Base-by-base conservation (phyloP, 2,113 vertebrate genomes). In the Passerina amoena region DNA sequence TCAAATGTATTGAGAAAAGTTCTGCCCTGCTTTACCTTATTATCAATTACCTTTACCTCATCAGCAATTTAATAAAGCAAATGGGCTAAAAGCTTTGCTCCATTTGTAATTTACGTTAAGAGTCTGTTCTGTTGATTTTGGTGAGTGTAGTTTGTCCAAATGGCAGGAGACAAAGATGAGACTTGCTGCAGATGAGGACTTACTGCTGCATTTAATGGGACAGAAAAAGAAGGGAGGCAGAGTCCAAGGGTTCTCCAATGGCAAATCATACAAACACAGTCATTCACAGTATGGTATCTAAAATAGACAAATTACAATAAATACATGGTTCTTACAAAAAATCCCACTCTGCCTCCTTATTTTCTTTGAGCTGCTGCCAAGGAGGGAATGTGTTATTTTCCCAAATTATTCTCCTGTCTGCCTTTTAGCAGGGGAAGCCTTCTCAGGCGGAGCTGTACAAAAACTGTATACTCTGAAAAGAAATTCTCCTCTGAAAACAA, bases 341-440 rank as follows among this genome's bases (percentile, higher is more conserved):
- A 47, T 22, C 38, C 88, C 47, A 54, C 68, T 47, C 63, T 78
- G 47, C n/a, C 64, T 86, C 50, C 69, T 60, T 88, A 53, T 90
- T 97, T 96, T 78, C 88, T 94, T 92, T 95, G 96, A 93, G 87
- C 31, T 82, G 51, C 82, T 96, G 91, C 94, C 94, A 96, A 85
- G 70, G 53, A 96, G 73, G 42, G 94, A 95, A 95, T 51, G 75
- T 88, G 91, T 54, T 88, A 57, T 73, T 93, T 93, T 92, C 87
- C 84, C 86, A 88, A 96, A 89, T 94, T 95, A 54, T 95, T 96
- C 94, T 96, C 82, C 73, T 90, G 22, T 63, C 84, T 1, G 25
- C 71, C 61, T 95, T 86, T 91, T 79, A 92, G 72, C 53, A 73
- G 33, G 72, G 76, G 78, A 70, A 96, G 47, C 23, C 56, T 65